Conservation (phyloP, 2,113 vertebrate genomes). For the Gadus macrocephalus region DNA sequence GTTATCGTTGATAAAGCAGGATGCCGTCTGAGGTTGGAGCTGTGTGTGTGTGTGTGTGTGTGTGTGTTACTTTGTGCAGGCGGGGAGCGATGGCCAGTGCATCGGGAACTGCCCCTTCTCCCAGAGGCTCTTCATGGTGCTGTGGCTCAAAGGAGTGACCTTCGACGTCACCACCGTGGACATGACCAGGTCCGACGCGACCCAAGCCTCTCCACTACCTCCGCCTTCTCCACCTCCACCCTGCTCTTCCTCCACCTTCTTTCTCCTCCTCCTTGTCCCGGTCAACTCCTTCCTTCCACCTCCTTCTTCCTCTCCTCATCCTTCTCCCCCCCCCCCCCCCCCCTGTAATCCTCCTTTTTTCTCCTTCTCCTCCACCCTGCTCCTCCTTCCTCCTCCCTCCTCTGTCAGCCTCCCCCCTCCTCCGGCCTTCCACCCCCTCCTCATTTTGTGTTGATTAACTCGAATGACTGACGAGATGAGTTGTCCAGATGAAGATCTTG, state of each 20-base stretch:
- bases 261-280: neutral
- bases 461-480: too few relatives aligned
- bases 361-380: neutral
- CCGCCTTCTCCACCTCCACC: neutral
- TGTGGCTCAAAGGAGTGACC: constrained; percentile 89
- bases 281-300: neutral
- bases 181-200: constrained; percentile 78
- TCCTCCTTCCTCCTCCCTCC: neutral
- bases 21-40: too few relatives aligned
- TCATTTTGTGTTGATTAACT: too few relatives aligned
- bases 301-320: neutral
- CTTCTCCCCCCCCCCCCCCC: neutral
- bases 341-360: neutral
- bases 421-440: neutral
- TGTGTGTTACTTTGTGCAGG: constrained; percentile 59
- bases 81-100: constrained; percentile 86
- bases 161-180: constrained; percentile 92
- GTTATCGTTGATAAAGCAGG: too few relatives aligned
- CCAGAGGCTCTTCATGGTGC: constrained; percentile 89
- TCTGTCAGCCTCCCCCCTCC: neutral
- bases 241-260: neutral
- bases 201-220: neutral
- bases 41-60: neutral
- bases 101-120: constrained; percentile 93
- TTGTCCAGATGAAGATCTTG: too few relatives aligned